Evolutionary conservation across 2,113 vertebrate species (phyloP).

Genomic region (Cnemophilus loriae): DNA sequence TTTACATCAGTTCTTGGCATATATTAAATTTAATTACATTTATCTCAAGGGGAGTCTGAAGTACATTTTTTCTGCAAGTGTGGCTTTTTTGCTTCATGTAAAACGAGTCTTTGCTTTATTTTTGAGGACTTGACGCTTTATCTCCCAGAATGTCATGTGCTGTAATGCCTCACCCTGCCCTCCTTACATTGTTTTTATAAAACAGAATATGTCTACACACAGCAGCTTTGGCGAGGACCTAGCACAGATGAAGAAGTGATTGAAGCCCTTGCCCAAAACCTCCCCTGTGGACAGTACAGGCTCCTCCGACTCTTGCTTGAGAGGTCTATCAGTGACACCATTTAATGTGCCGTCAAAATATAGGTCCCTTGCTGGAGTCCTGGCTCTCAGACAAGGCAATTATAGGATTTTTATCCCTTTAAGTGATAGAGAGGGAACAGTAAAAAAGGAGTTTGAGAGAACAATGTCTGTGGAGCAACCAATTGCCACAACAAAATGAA

Average conservation of each 20-base stretch:
- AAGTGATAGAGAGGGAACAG: not conserved
- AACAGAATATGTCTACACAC: not conserved
- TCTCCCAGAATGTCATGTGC: not conserved
- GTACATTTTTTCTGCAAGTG: not conserved
- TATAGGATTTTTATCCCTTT: not conserved
- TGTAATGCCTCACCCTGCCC: not conserved
- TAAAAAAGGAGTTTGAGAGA: not conserved
- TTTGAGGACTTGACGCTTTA: not conserved
- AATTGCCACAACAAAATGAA: not conserved
- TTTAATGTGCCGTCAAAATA: not conserved
- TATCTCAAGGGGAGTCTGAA: slow-evolving; percentile 14
- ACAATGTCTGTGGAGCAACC: not conserved
- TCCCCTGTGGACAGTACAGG: not conserved
- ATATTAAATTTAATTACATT: not conserved
- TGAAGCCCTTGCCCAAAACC: not conserved
- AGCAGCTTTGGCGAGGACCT: not conserved
- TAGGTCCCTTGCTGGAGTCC: not conserved
- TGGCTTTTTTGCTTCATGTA: not conserved
- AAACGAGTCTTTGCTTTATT: not conserved
- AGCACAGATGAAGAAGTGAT: not conserved
- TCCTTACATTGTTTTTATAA: not conserved
- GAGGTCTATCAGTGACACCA: not conserved
- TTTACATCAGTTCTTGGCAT: not conserved
- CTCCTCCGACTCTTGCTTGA: not conserved
- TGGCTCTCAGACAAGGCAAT: not conserved